These are phyloP conservation scores for Rhadina sibilatrix DNA, from an alignment of 2,113 vertebrate genomes.

Conservation along the genomic window DNA sequence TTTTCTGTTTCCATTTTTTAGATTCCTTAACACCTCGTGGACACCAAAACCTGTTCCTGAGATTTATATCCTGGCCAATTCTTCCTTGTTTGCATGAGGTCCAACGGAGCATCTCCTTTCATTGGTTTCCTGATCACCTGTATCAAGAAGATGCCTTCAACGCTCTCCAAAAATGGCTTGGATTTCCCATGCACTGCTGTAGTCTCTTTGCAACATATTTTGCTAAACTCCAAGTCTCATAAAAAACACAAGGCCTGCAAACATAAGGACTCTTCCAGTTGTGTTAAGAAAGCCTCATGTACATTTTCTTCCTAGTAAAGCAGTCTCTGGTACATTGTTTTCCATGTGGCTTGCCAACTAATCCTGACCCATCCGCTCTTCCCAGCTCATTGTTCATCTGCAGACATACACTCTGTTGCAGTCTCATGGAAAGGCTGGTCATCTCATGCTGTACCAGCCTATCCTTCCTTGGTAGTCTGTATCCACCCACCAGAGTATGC, in stretches of 20 bases:
- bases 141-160: neutral
- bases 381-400: neutral
- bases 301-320: neutral
- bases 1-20: neutral
- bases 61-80: neutral
- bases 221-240: neutral
- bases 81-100: neutral
- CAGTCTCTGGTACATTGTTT: neutral
- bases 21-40: neutral
- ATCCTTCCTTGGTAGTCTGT: neutral
- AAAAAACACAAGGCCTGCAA: neutral
- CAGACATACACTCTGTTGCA: accelerated
- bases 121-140: accelerated
- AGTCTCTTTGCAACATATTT: neutral
- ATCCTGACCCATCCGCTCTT: neutral
- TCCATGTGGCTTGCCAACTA: neutral
- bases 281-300: neutral
- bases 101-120: neutral
- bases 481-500: neutral
- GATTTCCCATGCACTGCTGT: neutral
- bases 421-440: neutral
- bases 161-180: neutral
- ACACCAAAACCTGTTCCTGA: neutral
- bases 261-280: neutral
- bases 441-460: neutral